Evolutionary conservation across 2,113 vertebrate genomes (phyloP).

Genomic region (Trochalopteron elliotii): DNA sequence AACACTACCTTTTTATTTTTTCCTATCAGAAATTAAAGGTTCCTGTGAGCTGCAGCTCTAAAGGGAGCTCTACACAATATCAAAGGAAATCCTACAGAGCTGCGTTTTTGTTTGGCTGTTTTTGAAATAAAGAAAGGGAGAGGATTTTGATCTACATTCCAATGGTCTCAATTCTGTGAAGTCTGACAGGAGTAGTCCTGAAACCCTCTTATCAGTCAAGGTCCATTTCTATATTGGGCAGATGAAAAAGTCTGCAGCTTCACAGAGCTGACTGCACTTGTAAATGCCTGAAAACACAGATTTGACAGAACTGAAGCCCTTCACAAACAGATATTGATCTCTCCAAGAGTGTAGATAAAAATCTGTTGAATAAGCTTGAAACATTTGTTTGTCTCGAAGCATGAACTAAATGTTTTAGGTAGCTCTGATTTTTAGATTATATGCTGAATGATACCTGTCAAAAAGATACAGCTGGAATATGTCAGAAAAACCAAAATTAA

Average conservation of each 20-base stretch:
- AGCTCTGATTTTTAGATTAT: neutral
- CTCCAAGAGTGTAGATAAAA: neutral
- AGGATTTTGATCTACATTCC: neutral
- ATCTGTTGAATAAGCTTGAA: neutral
- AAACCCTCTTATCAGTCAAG: neutral
- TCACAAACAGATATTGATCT: neutral
- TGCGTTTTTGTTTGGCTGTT: neutral
- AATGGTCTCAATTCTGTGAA: neutral
- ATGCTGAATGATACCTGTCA: neutral
- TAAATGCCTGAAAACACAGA: neutral
- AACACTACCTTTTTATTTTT: neutral
- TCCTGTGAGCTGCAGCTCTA: neutral
- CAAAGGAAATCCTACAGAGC: neutral
- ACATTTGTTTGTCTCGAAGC: neutral
- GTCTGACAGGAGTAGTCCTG: neutral
- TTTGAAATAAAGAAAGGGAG: neutral
- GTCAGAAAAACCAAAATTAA: neutral
- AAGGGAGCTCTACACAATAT: neutral
- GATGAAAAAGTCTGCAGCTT: constrained; percentile 11
- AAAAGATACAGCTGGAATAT: neutral
- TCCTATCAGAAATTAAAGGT: neutral
- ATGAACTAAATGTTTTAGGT: neutral
- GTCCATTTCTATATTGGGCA: neutral
- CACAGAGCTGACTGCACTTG: neutral
- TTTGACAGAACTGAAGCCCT: neutral